Conservation (phyloP, 2,113 vertebrate species). For the Eleginops maclovinus region DNA sequence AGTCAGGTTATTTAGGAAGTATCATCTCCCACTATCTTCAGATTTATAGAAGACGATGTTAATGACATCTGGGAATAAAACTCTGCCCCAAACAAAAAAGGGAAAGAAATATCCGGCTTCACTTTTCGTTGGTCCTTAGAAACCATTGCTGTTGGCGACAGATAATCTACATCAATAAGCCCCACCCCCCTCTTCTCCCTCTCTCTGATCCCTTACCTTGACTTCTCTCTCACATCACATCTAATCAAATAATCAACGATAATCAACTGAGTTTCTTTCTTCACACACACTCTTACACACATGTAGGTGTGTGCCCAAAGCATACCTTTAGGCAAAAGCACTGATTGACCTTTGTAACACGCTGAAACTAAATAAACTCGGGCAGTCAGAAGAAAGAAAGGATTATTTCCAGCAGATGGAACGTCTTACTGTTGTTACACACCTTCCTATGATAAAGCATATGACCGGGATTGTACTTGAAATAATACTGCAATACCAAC, state of each 20-base stretch:
- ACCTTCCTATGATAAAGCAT: neutral
- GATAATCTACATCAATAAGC: constrained; percentile 35
- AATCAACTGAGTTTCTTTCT: constrained; percentile 31
- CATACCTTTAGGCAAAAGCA: constrained; percentile 36
- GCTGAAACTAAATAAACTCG: constrained; percentile 26
- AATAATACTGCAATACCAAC: neutral
- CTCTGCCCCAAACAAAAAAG: neutral
- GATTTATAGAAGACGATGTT: neutral
- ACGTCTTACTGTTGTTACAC: constrained; percentile 4
- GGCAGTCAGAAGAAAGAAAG: constrained; percentile 28
- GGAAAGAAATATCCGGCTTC: neutral
- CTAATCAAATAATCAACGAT: constrained; percentile 56
- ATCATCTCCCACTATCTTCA: neutral
- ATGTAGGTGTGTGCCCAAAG: constrained; percentile 32
- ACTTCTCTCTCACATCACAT: constrained; percentile 53
- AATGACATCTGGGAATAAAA: constrained; percentile 29
- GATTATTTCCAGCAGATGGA: constrained; percentile 17
- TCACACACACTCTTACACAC: constrained; percentile 4
- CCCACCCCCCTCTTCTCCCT: neutral
- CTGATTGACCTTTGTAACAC: constrained; percentile 9
- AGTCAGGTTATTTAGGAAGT: constrained; percentile 9
- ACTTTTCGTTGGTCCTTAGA: constrained; percentile 16
- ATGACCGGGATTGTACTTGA: neutral
- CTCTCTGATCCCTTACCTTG: constrained; percentile 25
- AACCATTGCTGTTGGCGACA: constrained; percentile 13